A percentile compares a stretch with the other conserved stretches of the same genome.
Conservation (phyloP, 1,140 invertebrate species). For the Thaumetopoea pityocampa region DNA sequence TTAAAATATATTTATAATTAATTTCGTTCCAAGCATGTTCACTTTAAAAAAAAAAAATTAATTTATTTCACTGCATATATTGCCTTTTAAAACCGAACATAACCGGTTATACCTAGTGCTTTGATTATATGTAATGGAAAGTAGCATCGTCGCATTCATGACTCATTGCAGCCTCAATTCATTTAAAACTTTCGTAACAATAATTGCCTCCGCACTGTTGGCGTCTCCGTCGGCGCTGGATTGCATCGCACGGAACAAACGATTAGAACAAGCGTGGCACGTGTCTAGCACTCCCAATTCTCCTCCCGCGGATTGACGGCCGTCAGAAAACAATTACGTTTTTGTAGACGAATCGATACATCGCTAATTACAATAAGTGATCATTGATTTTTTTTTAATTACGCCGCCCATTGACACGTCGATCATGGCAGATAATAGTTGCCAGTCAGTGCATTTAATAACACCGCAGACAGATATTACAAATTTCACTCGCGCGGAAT, state of each 20-base stretch:
- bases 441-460: conserved; percentile 69
- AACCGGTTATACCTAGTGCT: too few relatives aligned
- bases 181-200: too few relatives aligned
- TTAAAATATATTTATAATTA: too few relatives aligned
- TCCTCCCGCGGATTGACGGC: conserved; percentile 46
- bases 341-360: conserved; percentile 59
- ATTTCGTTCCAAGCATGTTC: too few relatives aligned
- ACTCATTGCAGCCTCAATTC: too few relatives aligned
- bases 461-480: conserved; percentile 41
- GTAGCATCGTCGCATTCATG: too few relatives aligned
- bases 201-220: conserved; percentile 15
- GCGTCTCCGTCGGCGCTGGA: too few relatives aligned
- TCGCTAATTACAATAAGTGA: conserved; percentile 72
- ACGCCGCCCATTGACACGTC: conserved; percentile 62
- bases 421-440: conserved; percentile 58
- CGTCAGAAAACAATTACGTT: conserved; percentile 67
- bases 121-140: too few relatives aligned
- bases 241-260: conserved; percentile 6
- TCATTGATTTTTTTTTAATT: conserved; percentile 73
- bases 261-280: conserved; percentile 19
- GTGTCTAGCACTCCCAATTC: conserved; percentile 32
- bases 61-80: too few relatives aligned
- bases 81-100: too few relatives aligned
- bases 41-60: too few relatives aligned
- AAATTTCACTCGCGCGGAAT: conserved; percentile 59